These are phyloP conservation scores for Diarsia mendica DNA, from an alignment of 2,888 invertebrate genomes.

Conservation along the genomic window DNA sequence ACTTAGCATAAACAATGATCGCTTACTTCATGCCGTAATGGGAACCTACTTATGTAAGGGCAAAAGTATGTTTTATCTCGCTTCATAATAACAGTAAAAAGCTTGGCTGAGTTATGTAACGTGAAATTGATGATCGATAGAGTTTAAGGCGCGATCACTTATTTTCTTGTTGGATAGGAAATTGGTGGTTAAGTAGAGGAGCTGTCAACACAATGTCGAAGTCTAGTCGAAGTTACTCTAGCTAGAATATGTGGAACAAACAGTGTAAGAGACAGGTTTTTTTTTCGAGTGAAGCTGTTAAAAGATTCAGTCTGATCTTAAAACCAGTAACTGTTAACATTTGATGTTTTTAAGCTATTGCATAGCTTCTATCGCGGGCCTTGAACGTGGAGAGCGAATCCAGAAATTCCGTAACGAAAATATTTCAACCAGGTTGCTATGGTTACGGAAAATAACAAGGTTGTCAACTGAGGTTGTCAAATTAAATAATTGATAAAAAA, in stretches of 20 bases:
- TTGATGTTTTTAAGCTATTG: too few species aligned
- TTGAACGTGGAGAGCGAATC: too few species aligned
- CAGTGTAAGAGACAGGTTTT: background rate
- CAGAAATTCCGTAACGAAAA: too few species aligned
- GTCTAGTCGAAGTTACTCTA: too few species aligned
- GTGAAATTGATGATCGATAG: slow-evolving; percentile 44
- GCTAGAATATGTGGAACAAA: background rate
- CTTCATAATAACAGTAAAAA: slow-evolving; percentile 46
- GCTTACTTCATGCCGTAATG: slow-evolving; percentile 58
- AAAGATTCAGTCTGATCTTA: background rate
- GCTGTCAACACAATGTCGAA: background rate
- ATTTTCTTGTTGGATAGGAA: background rate
- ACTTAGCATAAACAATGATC: slow-evolving; percentile 68
- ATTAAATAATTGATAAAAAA: too few species aligned
- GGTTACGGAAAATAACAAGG: too few species aligned
- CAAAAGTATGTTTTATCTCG: slow-evolving; percentile 39
- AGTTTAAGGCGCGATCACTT: slow-evolving; percentile 8
- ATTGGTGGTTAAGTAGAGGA: background rate
- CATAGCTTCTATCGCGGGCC: too few species aligned
- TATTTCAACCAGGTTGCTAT: too few species aligned
- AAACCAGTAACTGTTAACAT: too few species aligned
- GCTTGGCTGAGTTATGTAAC: slow-evolving; percentile 31
- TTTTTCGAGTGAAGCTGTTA: background rate
- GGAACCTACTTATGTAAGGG: slow-evolving; percentile 39
- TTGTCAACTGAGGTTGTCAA: too few species aligned